Percentiles rank a stretch among this genome's conserved stretches.
These are phyloP conservation scores for Rapana venosa DNA, from an alignment of 2,888 invertebrate species.

Conservation along the genomic window DNA sequence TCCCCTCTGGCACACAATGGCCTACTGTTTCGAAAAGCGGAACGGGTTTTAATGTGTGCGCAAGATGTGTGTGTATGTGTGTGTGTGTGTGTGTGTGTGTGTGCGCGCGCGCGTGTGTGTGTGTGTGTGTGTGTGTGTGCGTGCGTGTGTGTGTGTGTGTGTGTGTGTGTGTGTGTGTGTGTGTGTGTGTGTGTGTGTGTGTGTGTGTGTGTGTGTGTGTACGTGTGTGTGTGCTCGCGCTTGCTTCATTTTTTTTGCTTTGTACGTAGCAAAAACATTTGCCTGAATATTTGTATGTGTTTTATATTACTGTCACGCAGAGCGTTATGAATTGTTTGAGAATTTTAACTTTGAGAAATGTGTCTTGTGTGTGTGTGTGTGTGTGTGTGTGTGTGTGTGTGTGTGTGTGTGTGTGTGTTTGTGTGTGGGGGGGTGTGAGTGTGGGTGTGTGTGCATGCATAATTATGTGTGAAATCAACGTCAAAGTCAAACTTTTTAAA, in stretches of 20 bases:
- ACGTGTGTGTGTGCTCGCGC: not conserved
- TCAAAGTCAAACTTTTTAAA: no score
- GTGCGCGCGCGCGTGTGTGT: not conserved
- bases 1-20: no score
- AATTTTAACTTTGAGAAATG: no score
- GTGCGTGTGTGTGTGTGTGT: not conserved
- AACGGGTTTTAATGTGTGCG: not conserved
- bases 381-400: not conserved
- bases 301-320: no score
- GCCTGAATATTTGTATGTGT: no score
- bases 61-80: not conserved
- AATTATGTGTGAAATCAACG: not conserved
- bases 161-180: constrained; percentile 14
- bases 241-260: no score
- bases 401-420: not conserved
- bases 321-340: no score
- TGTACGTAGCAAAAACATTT: no score
- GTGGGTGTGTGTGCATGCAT: not conserved
- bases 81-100: not conserved
- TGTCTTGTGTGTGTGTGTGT: not conserved
- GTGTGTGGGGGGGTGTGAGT: no score
- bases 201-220: not conserved
- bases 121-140: constrained; percentile 5
- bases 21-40: no score
- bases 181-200: not conserved